A percentile compares a stretch with the other conserved stretches of the same genome.
phyloP scores from a whole-genome alignment of 2,797 vertebrate species.

The Naso thynnoides region DNA sequence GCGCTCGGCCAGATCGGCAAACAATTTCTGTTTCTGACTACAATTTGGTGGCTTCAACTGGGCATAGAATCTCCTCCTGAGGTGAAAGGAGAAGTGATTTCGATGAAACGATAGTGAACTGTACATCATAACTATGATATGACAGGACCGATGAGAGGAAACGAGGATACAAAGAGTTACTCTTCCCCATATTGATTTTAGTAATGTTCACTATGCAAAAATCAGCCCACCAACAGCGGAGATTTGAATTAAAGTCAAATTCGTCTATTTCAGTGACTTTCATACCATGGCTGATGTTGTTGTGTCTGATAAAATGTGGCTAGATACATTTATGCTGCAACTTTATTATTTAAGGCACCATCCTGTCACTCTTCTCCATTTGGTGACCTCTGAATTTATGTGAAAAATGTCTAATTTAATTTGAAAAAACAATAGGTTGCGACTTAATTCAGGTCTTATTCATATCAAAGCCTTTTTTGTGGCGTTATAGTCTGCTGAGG shows the following conservation, averaged over 20 bases:
- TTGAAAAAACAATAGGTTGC: slow-evolving; percentile 9
- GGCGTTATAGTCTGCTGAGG: background rate
- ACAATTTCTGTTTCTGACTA: slow-evolving; percentile 32
- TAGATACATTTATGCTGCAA: background rate
- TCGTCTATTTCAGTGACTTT: background rate
- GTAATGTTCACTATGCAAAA: background rate
- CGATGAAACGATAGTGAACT: background rate
- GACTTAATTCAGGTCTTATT: slow-evolving; percentile 21
- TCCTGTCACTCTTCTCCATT: slow-evolving; percentile 3
- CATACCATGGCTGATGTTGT: background rate
- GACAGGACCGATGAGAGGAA: background rate
- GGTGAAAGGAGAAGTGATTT: background rate
- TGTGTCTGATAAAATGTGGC: background rate
- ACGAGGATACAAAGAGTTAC: background rate
- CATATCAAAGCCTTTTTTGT: slow-evolving; percentile 17
- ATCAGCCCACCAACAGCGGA: background rate
- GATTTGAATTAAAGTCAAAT: slow-evolving; percentile 4
- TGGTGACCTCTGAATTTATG: slow-evolving; percentile 12
- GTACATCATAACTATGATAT: background rate
- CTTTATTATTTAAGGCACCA: background rate
- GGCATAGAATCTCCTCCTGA: slow-evolving; percentile 12
- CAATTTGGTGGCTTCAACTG: slow-evolving; percentile 7
- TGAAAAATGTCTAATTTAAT: slow-evolving; percentile 17
- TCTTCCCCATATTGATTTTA: background rate
- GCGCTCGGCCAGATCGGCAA: slow-evolving; percentile 31